These are phyloP conservation scores for Suillia variegata DNA, from an alignment of 2,888 invertebrate species.

Conservation along the genomic window DNA sequence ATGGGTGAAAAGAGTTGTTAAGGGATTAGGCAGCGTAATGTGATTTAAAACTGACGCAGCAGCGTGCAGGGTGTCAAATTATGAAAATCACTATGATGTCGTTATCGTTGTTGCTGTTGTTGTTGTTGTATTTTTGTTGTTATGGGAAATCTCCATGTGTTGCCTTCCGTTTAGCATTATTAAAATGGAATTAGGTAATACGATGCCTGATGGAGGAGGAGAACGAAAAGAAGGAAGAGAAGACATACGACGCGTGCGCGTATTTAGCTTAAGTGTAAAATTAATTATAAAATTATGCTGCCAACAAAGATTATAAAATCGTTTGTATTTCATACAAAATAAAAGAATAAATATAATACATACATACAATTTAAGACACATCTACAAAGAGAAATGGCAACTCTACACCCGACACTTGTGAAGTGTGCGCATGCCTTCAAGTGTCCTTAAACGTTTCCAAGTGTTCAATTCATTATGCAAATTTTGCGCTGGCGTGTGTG, in stretches of 20 bases:
- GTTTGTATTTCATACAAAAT: no score
- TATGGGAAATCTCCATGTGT: slow-evolving; percentile 32
- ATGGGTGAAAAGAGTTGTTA: slow-evolving; percentile 34
- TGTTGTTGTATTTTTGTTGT: no score
- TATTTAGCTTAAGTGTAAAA: neutral
- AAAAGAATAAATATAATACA: no score
- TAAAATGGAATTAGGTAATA: slow-evolving; percentile 5
- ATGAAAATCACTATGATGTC: slow-evolving; percentile 1
- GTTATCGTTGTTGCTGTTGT: no score
- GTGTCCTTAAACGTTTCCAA: slow-evolving; percentile 23
- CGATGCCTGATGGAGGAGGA: neutral
- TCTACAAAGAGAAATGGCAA: neutral
- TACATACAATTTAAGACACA: no score
- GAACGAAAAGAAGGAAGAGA: no score
- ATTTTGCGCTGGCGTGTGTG: slow-evolving; percentile 9
- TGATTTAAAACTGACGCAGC: slow-evolving; percentile 24
- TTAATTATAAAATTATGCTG: slow-evolving; percentile 24
- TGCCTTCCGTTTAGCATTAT: neutral
- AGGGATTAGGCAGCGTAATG: slow-evolving; percentile 35
- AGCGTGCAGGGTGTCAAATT: slow-evolving; percentile 6
- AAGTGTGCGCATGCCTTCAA: slow-evolving; percentile 1
- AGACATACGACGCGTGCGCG: slow-evolving; percentile 5
- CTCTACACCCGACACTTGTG: neutral
- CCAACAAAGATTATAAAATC: no score
- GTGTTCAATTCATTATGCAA: slow-evolving; percentile 36